Evolutionary conservation across 2,888 invertebrate species (phyloP), one percentile per base, ranked within the genome.

Genomic region (Noctua janthina): DNA sequence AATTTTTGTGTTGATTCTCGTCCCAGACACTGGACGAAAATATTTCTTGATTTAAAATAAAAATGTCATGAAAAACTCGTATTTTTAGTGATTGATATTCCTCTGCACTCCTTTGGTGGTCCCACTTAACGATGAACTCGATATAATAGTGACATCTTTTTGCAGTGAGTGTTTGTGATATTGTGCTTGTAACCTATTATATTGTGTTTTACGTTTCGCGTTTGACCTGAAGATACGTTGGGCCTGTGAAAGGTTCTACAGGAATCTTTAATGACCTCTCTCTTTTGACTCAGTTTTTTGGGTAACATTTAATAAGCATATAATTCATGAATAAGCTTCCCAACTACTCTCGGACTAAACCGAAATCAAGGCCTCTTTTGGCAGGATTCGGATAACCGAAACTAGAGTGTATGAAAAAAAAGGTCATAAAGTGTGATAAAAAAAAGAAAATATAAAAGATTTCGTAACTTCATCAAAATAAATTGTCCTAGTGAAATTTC

Each of bases 91-190:
- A 29, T 23, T 39, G 17, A 29, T 78, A 78, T 78, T 51, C n/a
- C 23, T 43, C 23, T 20, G 8, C 39, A 51, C 39, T 51, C 49
- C 20, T 51, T 39, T 13, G 39, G 20, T 17, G 8, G 56, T n/a
- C 29, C n/a, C 39, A 17, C 17, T 6, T 62, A 46, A 15, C 13
- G 29, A 20, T 51, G 6, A 6, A 59, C 29, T 62, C 69, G 13
- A 73, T 82, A 64, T 73, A 69, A 73, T 59, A 59, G 69, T 77
- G 51, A 66, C 39, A 69, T 73, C 13, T 35, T 15, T 64, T 64
- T 73, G 39, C 68, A 51, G 35, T 29, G 29, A 72, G 39, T 76
- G 54, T 59, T 43, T 49, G n/a, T 43, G 39, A 78, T 13, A 49
- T 72, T n/a, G 2, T 73, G 43, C 56, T 69, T 77, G n/a, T 69